Base-by-base conservation (phyloP, 2,113 vertebrate genomes). In the Macaca nemestrina region DNA sequence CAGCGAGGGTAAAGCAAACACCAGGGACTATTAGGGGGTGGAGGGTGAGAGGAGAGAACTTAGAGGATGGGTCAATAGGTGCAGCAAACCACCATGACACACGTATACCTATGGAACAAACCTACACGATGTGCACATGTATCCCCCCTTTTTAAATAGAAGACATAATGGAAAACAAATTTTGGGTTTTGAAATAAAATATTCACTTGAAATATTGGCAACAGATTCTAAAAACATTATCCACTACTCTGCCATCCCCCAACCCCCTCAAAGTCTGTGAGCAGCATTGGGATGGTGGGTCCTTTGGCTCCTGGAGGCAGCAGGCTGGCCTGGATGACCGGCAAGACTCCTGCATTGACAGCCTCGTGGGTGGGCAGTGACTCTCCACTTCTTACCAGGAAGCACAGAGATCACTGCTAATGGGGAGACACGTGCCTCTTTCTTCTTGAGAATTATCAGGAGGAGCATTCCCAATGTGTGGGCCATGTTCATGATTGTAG, bases 331-430 rank as follows among this genome's bases (percentile, higher is more conserved):
- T 25, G 40, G n/a, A 6, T 57, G 55, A 27, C 70, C 14, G 8
- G 20, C 6, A 2, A 73, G 59, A 55, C 38, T 52, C 64, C 23
- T 61, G 32, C 73, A 72, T 9, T 68, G 55, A 30, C 6, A 17
- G 4, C 43, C 64, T 32, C 6, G 0, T 13, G 32, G 78, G 20
- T 1, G 1, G 6, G 0, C 4, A 3, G 45, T 23, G 38, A 45
- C 18, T 81, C n/a, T 72, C 30, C 2, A 9, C 4, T 43, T 25
- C 16, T 55, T 35, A 18, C 13, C 27, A 1, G 27, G 83, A 64
- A 45, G 59, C 35, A 9, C 3, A 14, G 61, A 43, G 73, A 12
- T 25, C 45, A 17, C 14, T 14, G 30, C 79, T 43, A 16, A 45
- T 1, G 23, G 57, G 35, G 38, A 78, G 59, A n/a, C 57, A 18